Percentiles rank a stretch among this genome's conserved stretches.
These are phyloP conservation scores for Coronaproctus castanopsis DNA, from an alignment of 2,888 invertebrate species.

Conservation along the genomic window DNA sequence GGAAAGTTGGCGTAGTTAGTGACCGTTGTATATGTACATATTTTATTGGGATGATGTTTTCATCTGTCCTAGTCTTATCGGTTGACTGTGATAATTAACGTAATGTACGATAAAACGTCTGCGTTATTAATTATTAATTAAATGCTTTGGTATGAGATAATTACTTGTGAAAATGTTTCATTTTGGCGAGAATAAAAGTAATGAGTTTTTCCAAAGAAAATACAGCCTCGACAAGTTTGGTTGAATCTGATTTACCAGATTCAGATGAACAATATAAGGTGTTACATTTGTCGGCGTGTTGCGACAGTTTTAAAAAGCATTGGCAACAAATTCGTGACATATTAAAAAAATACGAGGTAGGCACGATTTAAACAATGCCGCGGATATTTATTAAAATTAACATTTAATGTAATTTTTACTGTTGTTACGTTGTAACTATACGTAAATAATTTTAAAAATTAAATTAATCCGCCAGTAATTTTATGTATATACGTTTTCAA, in stretches of 20 bases:
- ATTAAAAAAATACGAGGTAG: constrained; percentile 48
- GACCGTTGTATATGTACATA: too few species aligned
- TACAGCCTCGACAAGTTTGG: constrained; percentile 8
- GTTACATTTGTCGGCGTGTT: constrained; percentile 73
- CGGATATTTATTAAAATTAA: background rate
- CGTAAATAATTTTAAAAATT: background rate
- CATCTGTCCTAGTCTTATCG: too few species aligned
- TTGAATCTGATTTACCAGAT: constrained; percentile 1
- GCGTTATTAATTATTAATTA: too few species aligned
- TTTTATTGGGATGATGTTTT: too few species aligned
- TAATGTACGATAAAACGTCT: too few species aligned
- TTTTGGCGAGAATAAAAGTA: background rate
- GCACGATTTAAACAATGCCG: background rate
- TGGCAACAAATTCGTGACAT: constrained; percentile 83
- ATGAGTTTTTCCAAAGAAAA: constrained; percentile 11
- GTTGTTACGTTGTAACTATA: background rate
- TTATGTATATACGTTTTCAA: too few species aligned
- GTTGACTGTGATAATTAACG: too few species aligned
- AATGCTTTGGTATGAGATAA: background rate
- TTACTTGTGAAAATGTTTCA: background rate
- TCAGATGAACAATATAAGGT: constrained; percentile 29
- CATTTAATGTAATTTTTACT: background rate
- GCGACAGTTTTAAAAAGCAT: constrained; percentile 79
- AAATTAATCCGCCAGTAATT: too few species aligned
- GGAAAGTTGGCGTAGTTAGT: too few species aligned